Base-by-base conservation (phyloP, 2,888 invertebrate species). In the Drosophila sordidapex region DNA sequence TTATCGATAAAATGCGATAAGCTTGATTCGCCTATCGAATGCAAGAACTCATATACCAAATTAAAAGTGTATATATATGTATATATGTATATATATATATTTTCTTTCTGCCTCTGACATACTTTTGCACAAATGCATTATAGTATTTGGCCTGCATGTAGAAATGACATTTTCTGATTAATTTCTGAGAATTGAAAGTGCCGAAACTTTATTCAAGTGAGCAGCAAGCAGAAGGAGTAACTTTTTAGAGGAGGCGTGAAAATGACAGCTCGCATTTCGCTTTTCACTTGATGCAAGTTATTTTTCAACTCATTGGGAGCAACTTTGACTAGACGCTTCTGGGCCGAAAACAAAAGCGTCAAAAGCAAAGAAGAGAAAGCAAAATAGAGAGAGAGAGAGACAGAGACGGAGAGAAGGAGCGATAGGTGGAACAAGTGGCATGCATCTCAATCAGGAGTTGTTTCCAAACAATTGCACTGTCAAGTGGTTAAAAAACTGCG, bases 381-480 rank as follows among this genome's bases (percentile, higher is more conserved):
- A 18, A 29, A 11, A 46, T 21, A n/a, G 11, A 60, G 2, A 7
- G 2, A 27, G 46, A 40, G n/a, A 48, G 1, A 49, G 21, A 59
- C 29, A 40, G n/a, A 60, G 49, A 8, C 4, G 38, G 52, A 11
- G 13, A 40, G 33, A 27, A 0, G 11, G n/a, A 13, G 15, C 31
- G 61, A 21, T 40, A 43, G 58, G 38, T 63, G 31, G 46, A 66
- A 62, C 54, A 67, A 76, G 54, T 75, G 57, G 54, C 72, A 83
- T 74, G 79, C 82, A 75, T 43, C 74, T 76, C 79, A 90, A 89
- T 85, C 89, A 84, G 77, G 76, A 83, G 77, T 77, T 90, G 87
- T 85, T 91, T 91, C 87, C 91, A 90, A 91, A 91, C 91, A 91
- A 91, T 91, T 91, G 91, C 87, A 87, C 85, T 86, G 82, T 87